Base-by-base conservation (phyloP, 2,113 vertebrate genomes). In the Onychorhynchus coronatus region DNA sequence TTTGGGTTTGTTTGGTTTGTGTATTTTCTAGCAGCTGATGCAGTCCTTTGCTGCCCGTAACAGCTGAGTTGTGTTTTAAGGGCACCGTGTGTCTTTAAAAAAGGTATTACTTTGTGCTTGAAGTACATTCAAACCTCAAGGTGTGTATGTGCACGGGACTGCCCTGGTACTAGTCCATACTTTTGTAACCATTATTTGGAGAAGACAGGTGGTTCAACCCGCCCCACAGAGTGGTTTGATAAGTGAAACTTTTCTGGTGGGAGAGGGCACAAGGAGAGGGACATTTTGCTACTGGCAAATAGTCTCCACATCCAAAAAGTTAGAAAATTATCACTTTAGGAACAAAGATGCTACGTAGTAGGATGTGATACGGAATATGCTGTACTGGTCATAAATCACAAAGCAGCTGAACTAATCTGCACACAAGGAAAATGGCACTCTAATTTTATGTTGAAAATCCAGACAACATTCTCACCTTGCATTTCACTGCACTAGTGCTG, bases 401-500 rank as follows among this genome's bases (percentile, higher is more conserved):
- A 30, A 68, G 88, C 78, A 86, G 82, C 85, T 70, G 91, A 95
- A 90, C 59, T 92, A 72, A 95, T 73, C 74, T 80, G 70, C 76
- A 65, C 71, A 2, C 62, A 67, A 92, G 70, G 82, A 94, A 37
- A 72, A 84, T 22, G 46, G 74, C 71, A 81, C 78, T 95, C 71
- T 80, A 73, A 47, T 93, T 91, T 95, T 53, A 74, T 93, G 77
- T 89, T 95, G 91, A 91, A 95, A 96, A 88, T 74, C 81, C 85
- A 89, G 52, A 66, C 80, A 72, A 39, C 49, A 12, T 72, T 93
- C 91, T 95, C 71, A 96, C 90, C 91, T 96, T 94, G 87, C 71
- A 16, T 95, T 93, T 95, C 83, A 84, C 80, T 89, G 89, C 58
- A 71, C 82, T 89, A 68, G 75, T 85, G 83, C 91, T 89, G 82